These are phyloP conservation scores for Lota lota DNA, from an alignment of 2,113 vertebrate species.

Conservation along the genomic window DNA sequence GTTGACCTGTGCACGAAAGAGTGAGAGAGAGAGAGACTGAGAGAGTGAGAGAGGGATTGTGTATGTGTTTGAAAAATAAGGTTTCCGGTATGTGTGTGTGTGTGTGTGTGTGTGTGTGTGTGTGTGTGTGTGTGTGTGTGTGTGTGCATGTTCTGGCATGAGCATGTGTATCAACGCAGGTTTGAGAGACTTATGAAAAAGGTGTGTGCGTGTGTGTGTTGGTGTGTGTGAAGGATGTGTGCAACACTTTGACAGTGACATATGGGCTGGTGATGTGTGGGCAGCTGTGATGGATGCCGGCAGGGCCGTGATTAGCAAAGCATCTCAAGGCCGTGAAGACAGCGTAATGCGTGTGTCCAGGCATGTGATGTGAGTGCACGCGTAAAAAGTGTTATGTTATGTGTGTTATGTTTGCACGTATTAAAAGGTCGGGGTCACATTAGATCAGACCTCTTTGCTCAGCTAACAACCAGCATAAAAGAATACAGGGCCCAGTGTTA, in stretches of 20 bases:
- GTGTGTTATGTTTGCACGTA: conserved; percentile 17
- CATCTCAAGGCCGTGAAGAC: conserved; percentile 56
- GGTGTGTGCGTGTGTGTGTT: conserved; percentile 21
- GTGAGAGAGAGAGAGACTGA: no score
- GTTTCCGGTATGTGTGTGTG: no score
- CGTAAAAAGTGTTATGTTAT: background rate
- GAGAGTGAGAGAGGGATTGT: no score
- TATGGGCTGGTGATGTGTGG: conserved; percentile 61
- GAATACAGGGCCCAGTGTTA: background rate
- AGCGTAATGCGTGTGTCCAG: conserved; percentile 22
- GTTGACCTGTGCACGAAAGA: no score
- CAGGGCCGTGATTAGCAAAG: conserved; percentile 66
- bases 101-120: no score
- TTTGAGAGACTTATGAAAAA: no score
- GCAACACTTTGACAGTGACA: conserved; percentile 54
- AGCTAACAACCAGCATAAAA: background rate
- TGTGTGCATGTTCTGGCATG: no score
- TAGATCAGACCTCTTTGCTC: background rate
- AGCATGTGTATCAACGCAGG: no score
- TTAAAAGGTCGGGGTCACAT: conserved; percentile 21
- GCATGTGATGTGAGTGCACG: background rate
- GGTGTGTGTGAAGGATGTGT: conserved; percentile 23
- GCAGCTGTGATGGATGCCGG: conserved; percentile 69
- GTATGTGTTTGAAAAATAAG: no score
- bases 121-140: no score